Base-by-base conservation (phyloP, 2,113 vertebrate genomes). In the Callithrix jacchus region DNA sequence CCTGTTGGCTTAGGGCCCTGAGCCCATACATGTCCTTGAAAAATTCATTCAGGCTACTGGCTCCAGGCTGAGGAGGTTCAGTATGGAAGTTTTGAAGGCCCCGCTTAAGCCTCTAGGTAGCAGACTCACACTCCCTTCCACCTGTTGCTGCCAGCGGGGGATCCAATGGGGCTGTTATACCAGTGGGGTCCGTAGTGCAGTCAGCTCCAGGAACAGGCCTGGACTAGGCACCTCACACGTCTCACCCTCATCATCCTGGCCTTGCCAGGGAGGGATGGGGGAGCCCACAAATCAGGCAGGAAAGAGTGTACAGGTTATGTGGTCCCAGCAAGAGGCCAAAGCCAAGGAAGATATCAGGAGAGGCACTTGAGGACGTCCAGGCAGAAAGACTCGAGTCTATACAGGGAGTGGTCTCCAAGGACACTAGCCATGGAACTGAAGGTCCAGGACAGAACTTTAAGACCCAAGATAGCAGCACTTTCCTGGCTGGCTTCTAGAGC, bases 381-480 rank as follows among this genome's bases (percentile, higher is more conserved):
- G 68, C 12, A n/a, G 77, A 77, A 35, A 82, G 61, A 73, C 40
- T 27, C 6, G 12, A 61, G 20, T 49, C 25, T 61, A 3, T 8
- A 6, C 2, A 68, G 21, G 8, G 32, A 73, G 18, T 1, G 8
- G 18, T 32, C 32, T 6, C 25, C 56, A 27, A 10, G 30, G 45
- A 56, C 16, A 2, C 35, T 13, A 56, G 35, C n/a, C 37, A 14
- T 35, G 2, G 20, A 61, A 56, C 32, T 56, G 45, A 56, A 21
- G 40, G 8, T 84, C 61, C 21, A 80, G 23, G 23, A 52, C 9
- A 64, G 35, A 88, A 10, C 8, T 77, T 54, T 2, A 45, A 45
- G 47, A 68, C 35, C 45, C 0, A 2, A 40, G 23, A 25, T 30
- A 3, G 3, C 3, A 10, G 2, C 0, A 0, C 23, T 45, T 10